phyloP scores from a whole-genome alignment of 2,113 vertebrate species.

The Loxodonta africana region DNA sequence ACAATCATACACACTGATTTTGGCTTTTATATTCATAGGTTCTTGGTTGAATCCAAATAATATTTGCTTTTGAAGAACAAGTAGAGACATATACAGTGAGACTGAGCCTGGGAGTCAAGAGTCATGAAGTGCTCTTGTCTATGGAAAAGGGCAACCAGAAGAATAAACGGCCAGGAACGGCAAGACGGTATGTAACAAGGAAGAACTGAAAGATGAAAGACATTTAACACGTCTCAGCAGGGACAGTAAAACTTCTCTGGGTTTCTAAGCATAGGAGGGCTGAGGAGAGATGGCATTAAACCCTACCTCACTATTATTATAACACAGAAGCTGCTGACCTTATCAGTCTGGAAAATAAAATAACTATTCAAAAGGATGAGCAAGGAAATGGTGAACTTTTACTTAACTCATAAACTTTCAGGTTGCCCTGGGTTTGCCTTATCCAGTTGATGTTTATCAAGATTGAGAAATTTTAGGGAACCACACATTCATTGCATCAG shows the following conservation, averaged over 20 bases:
- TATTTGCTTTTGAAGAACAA: slow-evolving; percentile 1
- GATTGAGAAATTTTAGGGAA: not conserved
- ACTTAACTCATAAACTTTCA: slow-evolving; percentile 68
- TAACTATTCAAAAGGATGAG: slow-evolving; percentile 65
- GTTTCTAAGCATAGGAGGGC: not conserved
- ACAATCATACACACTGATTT: not conserved
- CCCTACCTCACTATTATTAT: slow-evolving; percentile 46
- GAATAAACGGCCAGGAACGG: slow-evolving; percentile 32
- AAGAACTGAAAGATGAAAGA: slow-evolving; percentile 40
- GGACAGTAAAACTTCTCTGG: slow-evolving; percentile 15
- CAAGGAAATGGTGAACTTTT: slow-evolving; percentile 73
- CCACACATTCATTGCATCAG: not conserved
- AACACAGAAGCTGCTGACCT: slow-evolving; percentile 64
- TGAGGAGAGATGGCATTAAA: slow-evolving; percentile 53
- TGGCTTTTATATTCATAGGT: not conserved
- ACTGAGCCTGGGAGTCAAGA: not conserved
- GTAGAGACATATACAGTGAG: not conserved
- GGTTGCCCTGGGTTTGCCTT: not conserved
- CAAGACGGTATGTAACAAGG: slow-evolving; percentile 40
- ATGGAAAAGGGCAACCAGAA: slow-evolving; percentile 40
- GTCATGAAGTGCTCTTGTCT: not conserved
- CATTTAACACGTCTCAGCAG: slow-evolving; percentile 6
- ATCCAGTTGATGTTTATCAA: not conserved
- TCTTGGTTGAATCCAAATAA: not conserved
- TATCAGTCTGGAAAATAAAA: slow-evolving; percentile 69